A percentile compares a stretch with the other conserved stretches of the same genome.
Evolutionary conservation across 1,140 invertebrate species (phyloP).

Genomic region (Bathynomus jamesi): DNA sequence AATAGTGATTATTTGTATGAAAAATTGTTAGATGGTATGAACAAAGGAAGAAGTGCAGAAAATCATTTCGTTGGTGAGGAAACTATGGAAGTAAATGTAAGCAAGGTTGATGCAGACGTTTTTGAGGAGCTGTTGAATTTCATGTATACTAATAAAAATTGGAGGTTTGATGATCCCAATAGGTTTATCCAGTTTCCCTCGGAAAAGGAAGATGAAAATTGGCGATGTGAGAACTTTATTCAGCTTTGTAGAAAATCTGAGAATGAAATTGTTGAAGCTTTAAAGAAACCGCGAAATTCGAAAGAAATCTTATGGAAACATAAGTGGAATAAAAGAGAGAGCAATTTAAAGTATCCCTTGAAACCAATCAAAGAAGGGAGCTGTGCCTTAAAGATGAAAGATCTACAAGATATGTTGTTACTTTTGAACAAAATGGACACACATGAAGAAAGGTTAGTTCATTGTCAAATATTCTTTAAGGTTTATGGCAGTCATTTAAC

Average conservation of each 20-base stretch:
- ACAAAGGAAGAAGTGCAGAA: not conserved
- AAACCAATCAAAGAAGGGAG: not conserved
- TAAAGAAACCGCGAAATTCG: not conserved
- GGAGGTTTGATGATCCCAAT: not conserved
- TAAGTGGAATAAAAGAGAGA: not conserved
- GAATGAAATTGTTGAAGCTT: not conserved
- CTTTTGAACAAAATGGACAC: not conserved
- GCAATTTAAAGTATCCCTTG: not conserved
- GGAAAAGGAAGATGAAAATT: not conserved
- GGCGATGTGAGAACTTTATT: not conserved
- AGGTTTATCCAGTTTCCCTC: not conserved
- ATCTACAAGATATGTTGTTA: not conserved
- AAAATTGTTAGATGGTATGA: not conserved
- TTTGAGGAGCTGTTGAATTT: not conserved
- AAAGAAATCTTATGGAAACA: not conserved
- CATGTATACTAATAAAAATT: not conserved
- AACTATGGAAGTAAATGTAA: too few species aligned
- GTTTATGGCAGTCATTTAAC: too few species aligned
- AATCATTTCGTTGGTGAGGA: not conserved
- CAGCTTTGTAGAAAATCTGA: not conserved
- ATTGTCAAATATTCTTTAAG: too few species aligned
- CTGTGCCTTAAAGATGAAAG: not conserved
- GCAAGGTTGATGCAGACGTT: not conserved
- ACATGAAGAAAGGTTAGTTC: too few species aligned
- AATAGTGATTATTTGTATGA: not conserved